phyloP scores from a whole-genome alignment of 1,140 invertebrate genomes.

The Sitophilus oryzae region DNA sequence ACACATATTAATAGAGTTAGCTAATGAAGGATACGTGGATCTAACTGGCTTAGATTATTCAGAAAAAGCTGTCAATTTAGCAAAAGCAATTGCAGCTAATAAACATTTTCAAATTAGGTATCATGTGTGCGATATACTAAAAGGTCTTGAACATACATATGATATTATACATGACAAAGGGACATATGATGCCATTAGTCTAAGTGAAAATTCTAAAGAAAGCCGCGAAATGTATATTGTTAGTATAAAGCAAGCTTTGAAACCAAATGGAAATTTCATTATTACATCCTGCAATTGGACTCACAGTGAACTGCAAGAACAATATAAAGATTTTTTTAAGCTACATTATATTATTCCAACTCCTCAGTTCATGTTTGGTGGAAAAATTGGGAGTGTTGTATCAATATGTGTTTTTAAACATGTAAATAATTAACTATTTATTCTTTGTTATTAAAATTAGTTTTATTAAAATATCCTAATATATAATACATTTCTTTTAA shows the following conservation, averaged over 20 bases:
- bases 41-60: conserved; percentile 83
- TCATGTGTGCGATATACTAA: conserved; percentile 54
- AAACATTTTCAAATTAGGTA: conserved; percentile 53
- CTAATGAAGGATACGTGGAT: conserved; percentile 64
- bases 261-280: conserved; percentile 60
- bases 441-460: neutral
- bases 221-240: conserved; percentile 63
- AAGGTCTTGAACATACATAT: conserved; percentile 47
- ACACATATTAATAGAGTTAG: conserved; percentile 71
- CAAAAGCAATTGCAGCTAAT: conserved; percentile 57
- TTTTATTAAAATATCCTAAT: neutral
- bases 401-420: conserved; percentile 70
- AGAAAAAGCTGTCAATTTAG: conserved; percentile 66
- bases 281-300: conserved; percentile 96
- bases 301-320: conserved; percentile 66
- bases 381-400: conserved; percentile 70
- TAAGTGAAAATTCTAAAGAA: conserved; percentile 60
- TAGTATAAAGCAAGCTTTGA: conserved; percentile 57
- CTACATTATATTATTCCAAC: conserved; percentile 63
- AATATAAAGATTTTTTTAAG: conserved; percentile 64
- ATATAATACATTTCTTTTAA: neutral
- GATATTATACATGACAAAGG: conserved; percentile 81
- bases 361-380: conserved; percentile 78
- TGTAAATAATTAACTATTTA: conserved; percentile 15
- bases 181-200: conserved; percentile 87